Percentiles rank a stretch among this genome's conserved stretches.
Evolutionary conservation across 2,888 invertebrate genomes (phyloP).

Genomic region (Chaetoderma sp.): DNA sequence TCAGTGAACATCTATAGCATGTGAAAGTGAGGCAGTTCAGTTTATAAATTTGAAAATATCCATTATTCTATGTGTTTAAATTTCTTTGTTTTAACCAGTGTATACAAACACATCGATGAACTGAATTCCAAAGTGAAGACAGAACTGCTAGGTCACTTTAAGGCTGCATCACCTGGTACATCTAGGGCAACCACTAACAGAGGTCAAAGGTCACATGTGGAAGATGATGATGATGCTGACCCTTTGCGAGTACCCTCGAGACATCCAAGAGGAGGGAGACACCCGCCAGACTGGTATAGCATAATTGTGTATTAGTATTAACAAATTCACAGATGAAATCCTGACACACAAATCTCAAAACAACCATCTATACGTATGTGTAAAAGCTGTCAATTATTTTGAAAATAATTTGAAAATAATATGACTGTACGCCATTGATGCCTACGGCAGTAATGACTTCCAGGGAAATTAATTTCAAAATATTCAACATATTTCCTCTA

Average conservation of each 20-base stretch:
- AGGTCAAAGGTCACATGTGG: slow-evolving; percentile 8
- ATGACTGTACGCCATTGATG: too few species aligned
- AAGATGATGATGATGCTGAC: slow-evolving; percentile 32
- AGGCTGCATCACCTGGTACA: slow-evolving; percentile 21
- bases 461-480: too few species aligned
- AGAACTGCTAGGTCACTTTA: slow-evolving; percentile 41
- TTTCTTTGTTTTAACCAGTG: slow-evolving; percentile 38
- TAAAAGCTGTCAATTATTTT: background rate
- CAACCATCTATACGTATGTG: too few species aligned
- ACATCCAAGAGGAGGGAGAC: slow-evolving; percentile 29
- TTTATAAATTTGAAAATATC: too few species aligned
- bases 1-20: too few species aligned
- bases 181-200: slow-evolving; percentile 24
- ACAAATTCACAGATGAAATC: background rate
- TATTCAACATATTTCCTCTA: too few species aligned
- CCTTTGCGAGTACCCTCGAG: slow-evolving; percentile 44
- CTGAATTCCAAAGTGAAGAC: slow-evolving; percentile 39
- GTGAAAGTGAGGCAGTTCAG: too few species aligned
- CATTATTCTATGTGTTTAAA: background rate
- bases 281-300: slow-evolving; percentile 41
- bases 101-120: slow-evolving; percentile 41
- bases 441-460: too few species aligned
- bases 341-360: too few species aligned
- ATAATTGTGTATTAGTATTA: background rate
- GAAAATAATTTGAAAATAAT: background rate